These are phyloP conservation scores for Elysia crispata DNA, from an alignment of 2,888 invertebrate genomes.

Conservation along the genomic window DNA sequence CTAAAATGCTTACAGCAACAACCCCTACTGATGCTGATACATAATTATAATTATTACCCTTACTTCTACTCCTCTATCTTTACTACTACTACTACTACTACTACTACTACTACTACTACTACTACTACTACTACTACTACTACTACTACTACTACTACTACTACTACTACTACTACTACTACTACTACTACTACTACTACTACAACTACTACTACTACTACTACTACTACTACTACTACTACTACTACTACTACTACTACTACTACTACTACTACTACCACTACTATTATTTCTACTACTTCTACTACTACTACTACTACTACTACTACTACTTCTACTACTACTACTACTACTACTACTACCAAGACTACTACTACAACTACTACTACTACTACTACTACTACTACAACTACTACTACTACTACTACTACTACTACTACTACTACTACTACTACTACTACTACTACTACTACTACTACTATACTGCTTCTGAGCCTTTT, in stretches of 20 bases:
- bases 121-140: not conserved
- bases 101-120: not conserved
- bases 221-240: not conserved
- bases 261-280: not conserved
- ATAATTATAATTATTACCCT: no score
- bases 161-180: constrained; percentile 9
- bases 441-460: no score
- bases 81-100: no score
- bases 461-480: no score
- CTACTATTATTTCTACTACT: constrained; percentile 2
- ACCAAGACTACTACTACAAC: not conserved
- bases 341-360: not conserved
- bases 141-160: constrained; percentile 9
- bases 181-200: constrained; percentile 4
- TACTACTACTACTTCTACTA: constrained; percentile 16
- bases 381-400: not conserved
- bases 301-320: constrained; percentile 16
- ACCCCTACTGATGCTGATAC: no score
- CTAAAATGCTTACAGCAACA: no score
- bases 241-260: not conserved
- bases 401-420: not conserved
- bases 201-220: no score
- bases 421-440: not conserved
- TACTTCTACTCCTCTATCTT: no score
- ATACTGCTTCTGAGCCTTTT: no score